Evolutionary conservation across 2,888 invertebrate species (phyloP).

Genomic region (Sarcophaga variegata): DNA sequence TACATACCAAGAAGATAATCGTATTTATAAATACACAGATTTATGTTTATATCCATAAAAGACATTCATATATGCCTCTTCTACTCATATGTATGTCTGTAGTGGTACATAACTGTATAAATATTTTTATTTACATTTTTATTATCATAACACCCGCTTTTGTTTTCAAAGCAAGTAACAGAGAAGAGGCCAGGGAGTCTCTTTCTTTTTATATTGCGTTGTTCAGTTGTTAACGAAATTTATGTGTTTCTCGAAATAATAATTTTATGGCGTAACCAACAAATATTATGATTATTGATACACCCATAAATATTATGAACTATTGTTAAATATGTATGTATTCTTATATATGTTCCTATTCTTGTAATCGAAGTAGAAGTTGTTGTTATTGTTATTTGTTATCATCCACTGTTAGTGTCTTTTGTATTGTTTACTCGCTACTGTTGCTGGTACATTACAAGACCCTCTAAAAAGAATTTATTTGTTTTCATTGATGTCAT

Average conservation of each 20-base stretch:
- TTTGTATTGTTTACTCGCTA: not conserved
- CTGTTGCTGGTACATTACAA: constrained; percentile 17
- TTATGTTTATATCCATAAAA: constrained; percentile 3
- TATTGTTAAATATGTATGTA: constrained; percentile 30
- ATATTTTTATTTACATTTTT: constrained; percentile 53
- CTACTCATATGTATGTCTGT: constrained; percentile 24
- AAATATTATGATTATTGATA: constrained; percentile 70
- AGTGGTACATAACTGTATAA: constrained; percentile 23
- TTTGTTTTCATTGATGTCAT: constrained; percentile 64
- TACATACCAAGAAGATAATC: too few species aligned
- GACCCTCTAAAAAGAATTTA: constrained; percentile 40
- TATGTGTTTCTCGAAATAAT: constrained; percentile 50
- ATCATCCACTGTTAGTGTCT: not conserved
- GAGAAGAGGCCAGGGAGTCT: not conserved
- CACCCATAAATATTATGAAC: constrained; percentile 64
- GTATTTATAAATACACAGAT: not conserved
- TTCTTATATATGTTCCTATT: constrained; percentile 7
- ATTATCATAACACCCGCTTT: constrained; percentile 27
- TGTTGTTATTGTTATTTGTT: not conserved
- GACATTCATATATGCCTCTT: constrained; percentile 26
- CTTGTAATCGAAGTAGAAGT: not conserved
- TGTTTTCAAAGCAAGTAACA: not conserved
- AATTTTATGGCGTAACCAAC: constrained; percentile 69
- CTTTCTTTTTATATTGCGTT: not conserved
- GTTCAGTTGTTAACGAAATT: constrained; percentile 35